phyloP scores from a whole-genome alignment of 1,140 invertebrate genomes.

The Drosophila sproati region DNA sequence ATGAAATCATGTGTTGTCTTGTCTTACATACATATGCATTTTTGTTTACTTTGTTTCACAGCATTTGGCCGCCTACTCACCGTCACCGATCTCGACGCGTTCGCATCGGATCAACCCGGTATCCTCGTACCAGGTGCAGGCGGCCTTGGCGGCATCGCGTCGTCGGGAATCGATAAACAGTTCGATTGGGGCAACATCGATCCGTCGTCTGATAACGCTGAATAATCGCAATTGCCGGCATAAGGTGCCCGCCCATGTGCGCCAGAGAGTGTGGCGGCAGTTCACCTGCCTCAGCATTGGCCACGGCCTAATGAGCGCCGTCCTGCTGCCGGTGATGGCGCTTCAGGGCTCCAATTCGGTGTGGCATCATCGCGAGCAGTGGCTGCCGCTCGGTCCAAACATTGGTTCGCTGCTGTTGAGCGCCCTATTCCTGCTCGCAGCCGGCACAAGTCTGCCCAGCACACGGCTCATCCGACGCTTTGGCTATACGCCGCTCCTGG shows the following conservation, averaged over 20 bases:
- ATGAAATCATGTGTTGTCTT: no score
- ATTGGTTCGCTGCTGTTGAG: constrained; percentile 86
- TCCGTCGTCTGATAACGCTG: constrained; percentile 87
- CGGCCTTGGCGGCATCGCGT: constrained; percentile 83
- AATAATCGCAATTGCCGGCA: constrained; percentile 86
- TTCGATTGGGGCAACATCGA: constrained; percentile 88
- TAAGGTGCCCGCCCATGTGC: constrained; percentile 85
- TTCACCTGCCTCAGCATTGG: constrained; percentile 86
- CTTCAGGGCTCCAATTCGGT: constrained; percentile 86
- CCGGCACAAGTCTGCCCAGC: constrained; percentile 86
- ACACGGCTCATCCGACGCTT: constrained; percentile 86
- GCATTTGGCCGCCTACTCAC: constrained; percentile 87
- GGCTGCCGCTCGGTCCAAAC: constrained; percentile 79
- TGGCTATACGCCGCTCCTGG: constrained; percentile 86
- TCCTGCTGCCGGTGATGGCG: constrained; percentile 87
- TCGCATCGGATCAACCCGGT: constrained; percentile 85
- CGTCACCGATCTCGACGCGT: constrained; percentile 86
- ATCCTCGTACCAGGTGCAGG: constrained; percentile 82
- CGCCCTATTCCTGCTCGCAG: constrained; percentile 86
- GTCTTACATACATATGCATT: background rate
- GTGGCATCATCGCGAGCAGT: constrained; percentile 84
- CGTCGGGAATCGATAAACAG: constrained; percentile 88
- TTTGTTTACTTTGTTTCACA: constrained; percentile 49
- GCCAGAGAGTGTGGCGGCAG: constrained; percentile 86
- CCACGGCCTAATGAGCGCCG: constrained; percentile 87